These are phyloP conservation scores for Calosoma granatense DNA, from an alignment of 1,140 invertebrate genomes.

Conservation along the genomic window DNA sequence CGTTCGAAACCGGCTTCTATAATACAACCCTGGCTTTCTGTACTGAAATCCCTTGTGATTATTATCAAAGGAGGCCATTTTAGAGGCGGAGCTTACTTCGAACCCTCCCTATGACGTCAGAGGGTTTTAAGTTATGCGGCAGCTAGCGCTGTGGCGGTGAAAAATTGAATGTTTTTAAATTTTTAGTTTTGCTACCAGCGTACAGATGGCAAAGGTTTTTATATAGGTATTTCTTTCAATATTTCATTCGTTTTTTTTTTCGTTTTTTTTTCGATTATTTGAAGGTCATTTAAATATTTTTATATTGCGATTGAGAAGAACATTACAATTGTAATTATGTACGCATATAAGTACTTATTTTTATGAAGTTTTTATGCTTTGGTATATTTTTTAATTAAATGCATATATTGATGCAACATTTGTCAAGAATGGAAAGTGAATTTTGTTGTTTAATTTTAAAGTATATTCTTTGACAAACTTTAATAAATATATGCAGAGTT, in stretches of 20 bases:
- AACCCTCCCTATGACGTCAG: neutral
- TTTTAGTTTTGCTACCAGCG: conserved; percentile 20
- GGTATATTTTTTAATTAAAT: too few relatives aligned
- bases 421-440: too few relatives aligned
- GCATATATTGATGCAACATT: too few relatives aligned
- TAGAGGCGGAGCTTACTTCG: conserved; percentile 25
- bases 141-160: conserved; percentile 25
- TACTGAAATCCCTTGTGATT: conserved; percentile 25
- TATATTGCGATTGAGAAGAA: neutral
- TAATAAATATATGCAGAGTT: too few relatives aligned
- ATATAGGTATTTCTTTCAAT: conserved; percentile 1
- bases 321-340: neutral
- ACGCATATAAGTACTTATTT: too few relatives aligned
- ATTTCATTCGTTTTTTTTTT: conserved; percentile 3
- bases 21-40: conserved; percentile 2
- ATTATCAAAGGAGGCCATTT: conserved; percentile 31
- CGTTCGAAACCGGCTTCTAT: neutral
- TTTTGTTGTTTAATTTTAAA: too few relatives aligned
- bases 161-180: conserved; percentile 26
- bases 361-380: too few relatives aligned
- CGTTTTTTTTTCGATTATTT: neutral
- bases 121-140: conserved; percentile 13
- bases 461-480: too few relatives aligned
- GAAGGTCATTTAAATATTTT: neutral
- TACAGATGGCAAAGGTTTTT: conserved; percentile 19